Percentiles rank a stretch among this genome's conserved stretches.
These are phyloP conservation scores for Scomberomorus guttatus DNA, from an alignment of 2,797 vertebrate species.

Conservation along the genomic window DNA sequence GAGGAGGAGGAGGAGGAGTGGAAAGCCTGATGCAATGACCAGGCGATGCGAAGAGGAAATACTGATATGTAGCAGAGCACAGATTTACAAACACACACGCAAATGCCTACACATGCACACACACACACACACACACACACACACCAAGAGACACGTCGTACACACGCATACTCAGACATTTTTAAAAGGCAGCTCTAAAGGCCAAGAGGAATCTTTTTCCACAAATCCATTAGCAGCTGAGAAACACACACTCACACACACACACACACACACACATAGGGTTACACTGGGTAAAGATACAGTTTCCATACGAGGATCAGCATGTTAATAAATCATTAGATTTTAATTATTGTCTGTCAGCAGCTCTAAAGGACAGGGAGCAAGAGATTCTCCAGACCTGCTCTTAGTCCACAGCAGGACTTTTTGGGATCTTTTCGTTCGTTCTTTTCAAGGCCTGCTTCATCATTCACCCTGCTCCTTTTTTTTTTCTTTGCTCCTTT, in stretches of 20 bases:
- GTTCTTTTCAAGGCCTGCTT: slow-evolving; percentile 46
- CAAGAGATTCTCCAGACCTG: slow-evolving; percentile 84
- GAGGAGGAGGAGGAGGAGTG: slow-evolving; percentile 1
- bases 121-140: slow-evolving; percentile 11
- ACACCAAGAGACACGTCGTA: background rate
- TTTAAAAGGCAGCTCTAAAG: slow-evolving; percentile 72
- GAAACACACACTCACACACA: slow-evolving; percentile 38
- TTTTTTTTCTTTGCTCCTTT: slow-evolving; percentile 6
- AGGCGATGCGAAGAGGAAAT: slow-evolving; percentile 65
- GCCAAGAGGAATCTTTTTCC: slow-evolving; percentile 77
- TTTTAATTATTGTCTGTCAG: slow-evolving; percentile 89
- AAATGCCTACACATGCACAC: background rate
- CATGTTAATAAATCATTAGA: slow-evolving; percentile 86
- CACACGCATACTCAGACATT: slow-evolving; percentile 17
- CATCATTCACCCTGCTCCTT: slow-evolving; percentile 42
- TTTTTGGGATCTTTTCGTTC: slow-evolving; percentile 40
- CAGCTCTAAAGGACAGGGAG: slow-evolving; percentile 72
- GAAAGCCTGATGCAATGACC: slow-evolving; percentile 67
- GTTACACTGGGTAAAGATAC: slow-evolving; percentile 73
- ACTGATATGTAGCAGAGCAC: slow-evolving; percentile 56
- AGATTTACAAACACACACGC: slow-evolving; percentile 34
- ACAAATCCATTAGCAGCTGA: slow-evolving; percentile 80
- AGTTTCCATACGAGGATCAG: slow-evolving; percentile 81
- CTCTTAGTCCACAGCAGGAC: slow-evolving; percentile 62
- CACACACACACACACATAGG: slow-evolving; percentile 32